Conservation (phyloP, 1,140 invertebrate genomes). For the Drosophila erecta region DNA sequence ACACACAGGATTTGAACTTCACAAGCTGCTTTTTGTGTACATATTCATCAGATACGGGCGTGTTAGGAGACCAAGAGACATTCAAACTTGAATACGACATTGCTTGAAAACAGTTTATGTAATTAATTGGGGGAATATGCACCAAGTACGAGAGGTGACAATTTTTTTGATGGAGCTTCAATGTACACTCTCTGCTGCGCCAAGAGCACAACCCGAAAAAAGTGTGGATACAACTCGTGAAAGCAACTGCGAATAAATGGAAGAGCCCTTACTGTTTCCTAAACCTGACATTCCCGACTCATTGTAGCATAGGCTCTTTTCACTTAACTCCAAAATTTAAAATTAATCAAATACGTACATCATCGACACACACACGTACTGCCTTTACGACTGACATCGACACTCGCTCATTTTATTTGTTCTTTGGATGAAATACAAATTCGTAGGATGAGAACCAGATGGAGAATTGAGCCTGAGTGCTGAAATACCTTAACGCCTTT, state of each 20-base stretch:
- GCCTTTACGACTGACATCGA: slow-evolving; percentile 6
- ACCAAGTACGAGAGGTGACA: background rate
- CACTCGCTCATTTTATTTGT: slow-evolving; percentile 18
- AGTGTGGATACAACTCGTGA: background rate
- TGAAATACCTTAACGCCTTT: slow-evolving; percentile 28
- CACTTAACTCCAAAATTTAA: background rate
- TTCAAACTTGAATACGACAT: background rate
- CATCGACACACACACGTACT: slow-evolving; percentile 7
- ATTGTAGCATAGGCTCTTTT: background rate
- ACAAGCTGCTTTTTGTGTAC: background rate
- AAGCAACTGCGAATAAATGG: no score
- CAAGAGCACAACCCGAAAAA: background rate
- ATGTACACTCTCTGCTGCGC: background rate
- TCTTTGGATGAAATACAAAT: background rate
- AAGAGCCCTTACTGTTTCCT: background rate
- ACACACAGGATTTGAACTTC: background rate
- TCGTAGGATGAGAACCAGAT: background rate
- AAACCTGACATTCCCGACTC: no score
- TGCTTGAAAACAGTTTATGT: background rate
- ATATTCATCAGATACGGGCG: background rate
- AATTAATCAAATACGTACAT: slow-evolving; percentile 2
- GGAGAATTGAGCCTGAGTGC: background rate
- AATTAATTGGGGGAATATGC: background rate
- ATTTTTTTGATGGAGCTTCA: background rate
- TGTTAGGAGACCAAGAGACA: background rate